A percentile compares a stretch with the other conserved stretches of the same genome.
Conservation (phyloP, 2,888 invertebrate species). For the Cremastobaeus sp. region DNA sequence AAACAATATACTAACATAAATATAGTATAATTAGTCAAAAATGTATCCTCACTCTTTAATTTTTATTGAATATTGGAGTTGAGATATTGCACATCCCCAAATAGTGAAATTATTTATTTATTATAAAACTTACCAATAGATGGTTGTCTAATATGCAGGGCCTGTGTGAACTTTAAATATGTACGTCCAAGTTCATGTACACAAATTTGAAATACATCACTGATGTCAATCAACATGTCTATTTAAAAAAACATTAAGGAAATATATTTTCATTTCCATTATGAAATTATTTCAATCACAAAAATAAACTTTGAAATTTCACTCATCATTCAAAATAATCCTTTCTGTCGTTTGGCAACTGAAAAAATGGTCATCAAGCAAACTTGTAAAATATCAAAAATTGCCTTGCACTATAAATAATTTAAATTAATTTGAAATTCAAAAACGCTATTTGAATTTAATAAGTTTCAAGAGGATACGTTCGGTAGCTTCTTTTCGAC, state of each 20-base stretch:
- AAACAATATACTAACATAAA: too few relatives aligned
- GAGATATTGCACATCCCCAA: too few relatives aligned
- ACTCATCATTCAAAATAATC: background rate
- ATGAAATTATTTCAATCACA: too few relatives aligned
- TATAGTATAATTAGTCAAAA: too few relatives aligned
- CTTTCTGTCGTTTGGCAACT: background rate
- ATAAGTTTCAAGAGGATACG: slow-evolving; percentile 85
- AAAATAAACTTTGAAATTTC: background rate
- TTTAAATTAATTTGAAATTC: slow-evolving; percentile 12
- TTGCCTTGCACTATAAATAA: background rate
- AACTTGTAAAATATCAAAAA: background rate
- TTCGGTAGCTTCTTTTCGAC: slow-evolving; percentile 95
- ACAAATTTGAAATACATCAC: slow-evolving; percentile 97
- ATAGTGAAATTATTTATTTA: background rate
- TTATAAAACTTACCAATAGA: slow-evolving; percentile 85
- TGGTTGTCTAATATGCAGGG: slow-evolving; percentile 93
- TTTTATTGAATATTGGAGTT: too few relatives aligned
- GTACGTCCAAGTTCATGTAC: slow-evolving; percentile 97
- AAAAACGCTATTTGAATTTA: background rate
- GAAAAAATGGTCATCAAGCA: background rate
- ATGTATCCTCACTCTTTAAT: too few relatives aligned
- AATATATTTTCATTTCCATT: slow-evolving; percentile 44
- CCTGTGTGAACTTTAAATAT: slow-evolving; percentile 91
- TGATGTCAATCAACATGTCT: slow-evolving; percentile 98
- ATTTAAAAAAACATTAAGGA: slow-evolving; percentile 74